A percentile compares a stretch with the other conserved stretches of the same genome.
phyloP scores from a whole-genome alignment of 2,888 invertebrate genomes.

The Ectemnius continuus region DNA sequence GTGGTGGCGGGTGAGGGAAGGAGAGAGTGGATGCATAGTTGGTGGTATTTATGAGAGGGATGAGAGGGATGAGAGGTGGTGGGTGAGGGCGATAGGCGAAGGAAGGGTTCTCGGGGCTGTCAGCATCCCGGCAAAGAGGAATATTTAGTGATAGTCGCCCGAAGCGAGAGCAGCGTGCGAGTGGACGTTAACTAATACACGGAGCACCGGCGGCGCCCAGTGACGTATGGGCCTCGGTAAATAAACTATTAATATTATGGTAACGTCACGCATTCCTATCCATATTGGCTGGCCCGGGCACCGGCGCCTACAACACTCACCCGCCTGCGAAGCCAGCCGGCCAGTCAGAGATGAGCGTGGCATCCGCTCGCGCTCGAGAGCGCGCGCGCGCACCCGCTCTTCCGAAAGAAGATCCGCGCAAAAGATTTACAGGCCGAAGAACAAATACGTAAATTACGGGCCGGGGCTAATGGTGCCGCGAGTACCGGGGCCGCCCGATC shows the following conservation, averaged over 20 bases:
- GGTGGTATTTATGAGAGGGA: conserved; percentile 5
- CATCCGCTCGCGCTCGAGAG: too few species aligned
- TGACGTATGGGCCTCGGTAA: conserved; percentile 77
- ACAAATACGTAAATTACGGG: conserved; percentile 78
- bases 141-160: conserved; percentile 76
- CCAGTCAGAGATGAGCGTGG: conserved; percentile 5
- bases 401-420: conserved; percentile 11
- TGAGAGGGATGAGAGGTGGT: not conserved
- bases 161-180: conserved; percentile 63
- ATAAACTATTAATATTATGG: conserved; percentile 78
- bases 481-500: conserved; percentile 55
- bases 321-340: conserved; percentile 13
- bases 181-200: conserved; percentile 67
- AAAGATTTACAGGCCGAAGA: conserved; percentile 76
- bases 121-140: conserved; percentile 70
- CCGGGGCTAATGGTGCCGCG: conserved; percentile 69
- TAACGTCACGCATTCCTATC: conserved; percentile 78
- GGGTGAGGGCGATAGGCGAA: conserved; percentile 18
- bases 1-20: too few species aligned
- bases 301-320: conserved; percentile 64
- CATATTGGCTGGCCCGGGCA: conserved; percentile 73
- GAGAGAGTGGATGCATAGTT: not conserved
- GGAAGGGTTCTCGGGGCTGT: conserved; percentile 58
- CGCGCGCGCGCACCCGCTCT: too few species aligned
- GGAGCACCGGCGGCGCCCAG: conserved; percentile 56